Evolutionary conservation across 2,888 invertebrate species (phyloP), one percentile per base, ranked within the genome.

Genomic region (Siphonodentalium dalli): DNA sequence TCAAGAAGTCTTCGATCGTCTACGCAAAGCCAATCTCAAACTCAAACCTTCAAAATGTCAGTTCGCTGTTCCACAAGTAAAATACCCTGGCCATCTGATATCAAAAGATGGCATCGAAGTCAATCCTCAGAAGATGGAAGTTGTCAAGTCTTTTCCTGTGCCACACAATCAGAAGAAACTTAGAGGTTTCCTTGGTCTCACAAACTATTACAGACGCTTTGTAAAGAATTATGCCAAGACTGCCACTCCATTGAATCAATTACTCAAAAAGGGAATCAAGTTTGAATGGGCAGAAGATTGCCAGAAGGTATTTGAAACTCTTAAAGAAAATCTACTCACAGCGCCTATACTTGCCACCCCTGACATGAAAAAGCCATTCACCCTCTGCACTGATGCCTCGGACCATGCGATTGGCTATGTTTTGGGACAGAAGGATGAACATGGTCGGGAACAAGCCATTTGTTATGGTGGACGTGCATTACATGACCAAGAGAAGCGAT

Each of bases 271-370:
- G 35, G 41, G 49, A 23, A 18, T 23, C 1, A 28, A 20, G 6
- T 60, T 45, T 33, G 21, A 24, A 13, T 62, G 62, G 64, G 49
- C 44, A n/a, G 42, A 20, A 8, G 35, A 57, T 1, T 48, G 43
- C 40, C 44, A 54, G 18, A 23, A 42, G 1, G 26, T 52, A 0
- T 58, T 63, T 43, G 9, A 41, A 41, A 7, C 27, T 27, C 63
- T 78, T 26, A 79, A 78, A 47, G 38, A 44, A 11, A 40, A 39
- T 4, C 29, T 68, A 15, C 60, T 37, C 3, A 46, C 56, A 9
- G 37, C 61, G 15, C 66, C 67, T 24, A 58, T 68, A 11, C 44
- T 69, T 1, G 41, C 52, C 2, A 53, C 50, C 8, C 63, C 65
- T 18, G 60, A 69, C 44, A 47, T 61, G 20, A 39, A 52, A 7